Evolutionary conservation across 2,888 invertebrate species (phyloP).

Genomic region (Drosophila histrio): DNA sequence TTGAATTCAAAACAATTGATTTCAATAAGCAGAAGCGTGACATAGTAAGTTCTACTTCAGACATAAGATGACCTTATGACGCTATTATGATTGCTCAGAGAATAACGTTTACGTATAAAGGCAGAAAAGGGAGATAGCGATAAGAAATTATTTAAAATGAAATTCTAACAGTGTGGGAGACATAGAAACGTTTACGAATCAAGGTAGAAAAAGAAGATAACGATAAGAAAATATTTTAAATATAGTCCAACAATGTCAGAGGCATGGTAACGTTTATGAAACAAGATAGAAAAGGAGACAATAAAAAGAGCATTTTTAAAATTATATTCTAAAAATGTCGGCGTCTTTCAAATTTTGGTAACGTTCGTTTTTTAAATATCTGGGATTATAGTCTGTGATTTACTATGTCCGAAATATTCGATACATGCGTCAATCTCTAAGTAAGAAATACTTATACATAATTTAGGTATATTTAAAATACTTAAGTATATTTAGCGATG

Average conservation of each 20-base stretch:
- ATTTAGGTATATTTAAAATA: constrained; percentile 1
- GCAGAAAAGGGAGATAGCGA: too few relatives aligned
- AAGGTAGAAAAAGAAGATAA: too few relatives aligned
- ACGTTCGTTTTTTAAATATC: neutral
- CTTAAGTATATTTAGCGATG: neutral
- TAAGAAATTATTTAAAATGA: too few relatives aligned
- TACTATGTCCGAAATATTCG: constrained; percentile 11
- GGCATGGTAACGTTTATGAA: too few relatives aligned
- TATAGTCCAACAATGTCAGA: too few relatives aligned
- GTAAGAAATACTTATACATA: neutral
- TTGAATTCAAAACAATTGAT: constrained; percentile 34
- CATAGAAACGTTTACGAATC: too few relatives aligned
- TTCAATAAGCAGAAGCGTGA: constrained; percentile 4
- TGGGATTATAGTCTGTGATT: constrained; percentile 26
- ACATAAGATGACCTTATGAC: constrained; percentile 3
- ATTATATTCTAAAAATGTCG: neutral
- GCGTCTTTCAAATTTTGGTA: constrained; percentile 5
- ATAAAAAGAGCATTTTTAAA: too few relatives aligned
- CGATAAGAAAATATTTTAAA: too few relatives aligned
- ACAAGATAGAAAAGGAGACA: too few relatives aligned
- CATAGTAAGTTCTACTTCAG: neutral
- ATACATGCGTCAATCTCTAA: neutral
- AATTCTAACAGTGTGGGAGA: too few relatives aligned
- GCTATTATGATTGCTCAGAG: neutral
- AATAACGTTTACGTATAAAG: too few relatives aligned